Evolutionary conservation across 2,797 vertebrate species (phyloP).

Genomic region (Falco cherrug): DNA sequence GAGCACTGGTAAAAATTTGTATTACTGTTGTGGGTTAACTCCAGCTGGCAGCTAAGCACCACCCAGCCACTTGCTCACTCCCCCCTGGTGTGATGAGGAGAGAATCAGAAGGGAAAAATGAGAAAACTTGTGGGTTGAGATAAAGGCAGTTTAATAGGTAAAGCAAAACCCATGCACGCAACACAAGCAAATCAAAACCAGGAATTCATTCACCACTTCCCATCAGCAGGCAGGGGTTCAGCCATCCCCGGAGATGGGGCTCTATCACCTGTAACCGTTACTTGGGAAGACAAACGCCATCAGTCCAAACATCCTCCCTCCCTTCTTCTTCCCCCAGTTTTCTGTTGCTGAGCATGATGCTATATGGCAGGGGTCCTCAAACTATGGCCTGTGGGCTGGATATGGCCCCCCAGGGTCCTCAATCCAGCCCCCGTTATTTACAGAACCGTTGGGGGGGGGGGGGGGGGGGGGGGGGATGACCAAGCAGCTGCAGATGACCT

Average conservation of each 20-base stretch:
- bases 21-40: neutral
- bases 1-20: neutral
- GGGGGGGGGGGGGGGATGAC: no score
- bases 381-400: no score
- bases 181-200: neutral
- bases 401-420: no score
- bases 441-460: no score
- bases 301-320: neutral
- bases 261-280: neutral
- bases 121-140: neutral
- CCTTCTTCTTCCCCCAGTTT: no score
- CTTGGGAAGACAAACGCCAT: neutral
- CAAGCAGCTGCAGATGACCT: no score
- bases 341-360: no score
- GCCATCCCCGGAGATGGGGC: neutral
- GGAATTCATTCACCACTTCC: neutral
- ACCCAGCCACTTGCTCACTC: neutral
- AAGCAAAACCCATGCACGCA: neutral
- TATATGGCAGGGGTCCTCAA: no score
- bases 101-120: neutral
- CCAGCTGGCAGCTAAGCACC: neutral
- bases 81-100: neutral
- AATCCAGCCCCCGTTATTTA: no score
- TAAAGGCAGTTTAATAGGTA: neutral
- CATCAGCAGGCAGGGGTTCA: neutral